These are phyloP conservation scores for Grallaria varia DNA, from an alignment of 2,113 vertebrate genomes.

Conservation along the genomic window DNA sequence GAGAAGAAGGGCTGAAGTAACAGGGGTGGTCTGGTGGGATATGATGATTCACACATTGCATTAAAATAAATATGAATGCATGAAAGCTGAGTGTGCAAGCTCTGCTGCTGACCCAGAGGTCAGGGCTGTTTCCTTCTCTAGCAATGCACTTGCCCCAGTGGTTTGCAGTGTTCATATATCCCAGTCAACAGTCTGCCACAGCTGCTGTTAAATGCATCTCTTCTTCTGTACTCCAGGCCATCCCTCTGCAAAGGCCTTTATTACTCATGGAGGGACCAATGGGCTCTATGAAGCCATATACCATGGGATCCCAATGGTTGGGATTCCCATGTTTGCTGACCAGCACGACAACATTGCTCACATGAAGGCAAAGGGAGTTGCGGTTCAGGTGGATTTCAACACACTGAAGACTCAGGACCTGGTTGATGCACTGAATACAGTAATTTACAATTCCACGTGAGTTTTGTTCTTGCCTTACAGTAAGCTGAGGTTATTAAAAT, in stretches of 20 bases:
- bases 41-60: too few species aligned
- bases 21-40: neutral
- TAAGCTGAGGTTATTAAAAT: neutral
- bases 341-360: slow-evolving; percentile 82
- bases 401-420: slow-evolving; percentile 75
- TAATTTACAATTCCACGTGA: slow-evolving; percentile 84
- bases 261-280: slow-evolving; percentile 88
- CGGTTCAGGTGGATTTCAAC: slow-evolving; percentile 77
- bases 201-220: neutral
- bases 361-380: slow-evolving; percentile 80
- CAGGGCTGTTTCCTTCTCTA: neutral
- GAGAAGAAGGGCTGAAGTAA: neutral
- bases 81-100: neutral
- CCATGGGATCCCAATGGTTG: slow-evolving; percentile 85
- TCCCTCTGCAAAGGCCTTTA: slow-evolving; percentile 82
- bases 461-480: slow-evolving; percentile 27
- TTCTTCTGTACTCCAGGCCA: slow-evolving; percentile 75
- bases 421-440: slow-evolving; percentile 72
- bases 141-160: neutral
- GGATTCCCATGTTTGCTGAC: slow-evolving; percentile 84
- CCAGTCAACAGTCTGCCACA: neutral
- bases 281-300: slow-evolving; percentile 90
- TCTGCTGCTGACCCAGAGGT: neutral
- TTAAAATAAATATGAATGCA: neutral
- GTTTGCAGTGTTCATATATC: neutral